Evolutionary conservation across 2,797 vertebrate species (phyloP).

Genomic region (Heteromormyrus szaboi): DNA sequence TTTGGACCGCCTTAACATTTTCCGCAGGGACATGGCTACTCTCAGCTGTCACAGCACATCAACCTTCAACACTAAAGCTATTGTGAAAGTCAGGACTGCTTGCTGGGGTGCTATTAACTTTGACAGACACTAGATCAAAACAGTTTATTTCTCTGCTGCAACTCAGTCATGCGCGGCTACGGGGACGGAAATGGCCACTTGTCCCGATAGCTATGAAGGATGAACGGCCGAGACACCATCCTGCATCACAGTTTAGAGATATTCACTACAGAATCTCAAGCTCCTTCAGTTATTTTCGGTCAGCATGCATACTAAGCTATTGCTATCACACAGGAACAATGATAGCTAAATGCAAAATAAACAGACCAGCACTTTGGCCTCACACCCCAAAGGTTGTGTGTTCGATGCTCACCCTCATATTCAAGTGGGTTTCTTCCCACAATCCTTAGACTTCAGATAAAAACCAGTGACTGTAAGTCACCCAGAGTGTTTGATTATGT

Average conservation of each 20-base stretch:
- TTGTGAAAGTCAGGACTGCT: not conserved
- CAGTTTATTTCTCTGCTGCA: not conserved
- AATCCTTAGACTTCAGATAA: not conserved
- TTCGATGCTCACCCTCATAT: not conserved
- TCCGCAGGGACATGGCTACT: not conserved
- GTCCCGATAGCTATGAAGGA: not conserved
- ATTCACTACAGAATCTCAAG: not conserved
- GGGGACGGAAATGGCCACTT: not conserved
- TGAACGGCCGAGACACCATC: not conserved
- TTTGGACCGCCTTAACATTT: not conserved
- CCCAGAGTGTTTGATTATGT: not conserved
- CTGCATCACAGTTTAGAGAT: not conserved
- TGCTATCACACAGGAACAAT: not conserved
- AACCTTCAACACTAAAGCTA: not conserved
- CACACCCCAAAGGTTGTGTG: not conserved
- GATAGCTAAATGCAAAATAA: not conserved
- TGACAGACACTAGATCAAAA: slow-evolving; percentile 6
- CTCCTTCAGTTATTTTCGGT: not conserved
- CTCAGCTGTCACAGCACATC: slow-evolving; percentile 9
- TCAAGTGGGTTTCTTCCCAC: not conserved
- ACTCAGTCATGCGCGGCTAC: not conserved
- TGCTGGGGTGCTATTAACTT: slow-evolving; percentile 1
- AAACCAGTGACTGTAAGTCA: not conserved
- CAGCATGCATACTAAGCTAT: not conserved
- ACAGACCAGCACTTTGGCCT: not conserved